Conservation (phyloP, 2,113 vertebrate species). For the Acinonyx jubatus region DNA sequence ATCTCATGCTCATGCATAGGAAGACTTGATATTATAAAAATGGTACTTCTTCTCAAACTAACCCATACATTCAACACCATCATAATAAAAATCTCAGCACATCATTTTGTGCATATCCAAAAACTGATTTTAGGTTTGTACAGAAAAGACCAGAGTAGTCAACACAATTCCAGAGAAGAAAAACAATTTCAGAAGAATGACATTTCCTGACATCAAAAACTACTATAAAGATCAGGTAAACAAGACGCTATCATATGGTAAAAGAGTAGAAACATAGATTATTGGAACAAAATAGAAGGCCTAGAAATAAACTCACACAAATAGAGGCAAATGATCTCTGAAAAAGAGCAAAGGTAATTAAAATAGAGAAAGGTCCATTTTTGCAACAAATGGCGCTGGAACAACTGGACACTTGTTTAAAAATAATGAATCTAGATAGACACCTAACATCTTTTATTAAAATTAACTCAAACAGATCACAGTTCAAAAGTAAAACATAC, state of each 20-base stretch:
- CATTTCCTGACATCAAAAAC: neutral
- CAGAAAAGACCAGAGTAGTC: neutral
- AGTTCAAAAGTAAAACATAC: neutral
- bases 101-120: neutral
- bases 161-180: neutral
- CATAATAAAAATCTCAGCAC: neutral
- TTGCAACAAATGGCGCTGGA: neutral
- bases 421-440: neutral
- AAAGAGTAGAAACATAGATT: neutral
- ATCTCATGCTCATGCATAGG: neutral
- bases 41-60: neutral
- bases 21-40: neutral
- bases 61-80: neutral
- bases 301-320: neutral
- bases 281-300: neutral
- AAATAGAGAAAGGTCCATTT: neutral
- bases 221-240: neutral
- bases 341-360: neutral
- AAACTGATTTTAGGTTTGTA: neutral
- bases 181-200: neutral
- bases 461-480: neutral
- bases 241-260: neutral
- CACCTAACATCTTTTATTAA: neutral
- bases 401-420: neutral
- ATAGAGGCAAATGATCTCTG: neutral